Percentiles rank a stretch among this genome's conserved stretches.
Conservation (phyloP, 2,888 invertebrate genomes). For the Byasa hedistus region DNA sequence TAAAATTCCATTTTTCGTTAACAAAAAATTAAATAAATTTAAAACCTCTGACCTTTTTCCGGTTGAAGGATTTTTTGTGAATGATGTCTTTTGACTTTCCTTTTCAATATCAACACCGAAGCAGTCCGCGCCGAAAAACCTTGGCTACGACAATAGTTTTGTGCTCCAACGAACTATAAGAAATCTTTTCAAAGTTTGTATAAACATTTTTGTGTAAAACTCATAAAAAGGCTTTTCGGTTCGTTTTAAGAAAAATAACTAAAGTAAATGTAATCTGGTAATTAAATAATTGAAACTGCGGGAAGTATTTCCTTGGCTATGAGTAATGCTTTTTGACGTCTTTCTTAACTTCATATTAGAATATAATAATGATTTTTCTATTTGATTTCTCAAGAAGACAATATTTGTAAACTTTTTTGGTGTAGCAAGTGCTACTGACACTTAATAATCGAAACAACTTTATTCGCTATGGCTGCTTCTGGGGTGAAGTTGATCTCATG, state of each 20-base stretch:
- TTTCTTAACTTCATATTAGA: too few relatives aligned
- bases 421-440: too few relatives aligned
- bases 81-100: not conserved
- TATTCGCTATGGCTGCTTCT: too few relatives aligned
- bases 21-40: constrained; percentile 1
- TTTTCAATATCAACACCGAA: not conserved
- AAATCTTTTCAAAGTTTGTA: not conserved
- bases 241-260: not conserved
- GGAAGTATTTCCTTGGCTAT: too few relatives aligned
- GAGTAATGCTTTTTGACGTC: too few relatives aligned
- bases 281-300: too few relatives aligned
- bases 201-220: not conserved
- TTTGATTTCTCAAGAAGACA: too few relatives aligned
- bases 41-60: not conserved
- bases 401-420: too few relatives aligned
- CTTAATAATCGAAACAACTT: too few relatives aligned
- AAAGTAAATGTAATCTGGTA: not conserved
- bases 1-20: not conserved
- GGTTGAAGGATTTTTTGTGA: constrained; percentile 1
- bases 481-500: too few relatives aligned
- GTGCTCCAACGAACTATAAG: constrained; percentile 3
- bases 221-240: not conserved
- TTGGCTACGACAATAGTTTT: not conserved
- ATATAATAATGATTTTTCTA: too few relatives aligned
- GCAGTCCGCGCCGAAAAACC: not conserved